Conservation (phyloP, 2,797 vertebrate species). For the Eleutherodactylus coqui region DNA sequence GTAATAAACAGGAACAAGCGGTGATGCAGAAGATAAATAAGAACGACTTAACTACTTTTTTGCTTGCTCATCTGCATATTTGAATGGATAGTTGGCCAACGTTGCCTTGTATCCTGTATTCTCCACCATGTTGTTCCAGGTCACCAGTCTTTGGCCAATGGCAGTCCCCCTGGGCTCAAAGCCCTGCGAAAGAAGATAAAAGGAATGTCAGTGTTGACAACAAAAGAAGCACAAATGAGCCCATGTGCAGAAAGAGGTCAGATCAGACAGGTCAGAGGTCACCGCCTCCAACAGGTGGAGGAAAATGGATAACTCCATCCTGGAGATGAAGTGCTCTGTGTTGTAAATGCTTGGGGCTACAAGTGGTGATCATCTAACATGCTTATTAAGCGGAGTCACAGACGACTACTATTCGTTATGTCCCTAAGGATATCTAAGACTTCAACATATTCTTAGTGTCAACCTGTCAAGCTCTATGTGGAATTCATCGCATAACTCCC, state of each 20-base stretch:
- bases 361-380: slow-evolving; percentile 32
- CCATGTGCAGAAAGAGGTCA: slow-evolving; percentile 56
- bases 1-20: background rate
- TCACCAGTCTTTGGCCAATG: slow-evolving; percentile 94
- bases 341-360: slow-evolving; percentile 13
- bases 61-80: slow-evolving; percentile 97
- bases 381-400: background rate
- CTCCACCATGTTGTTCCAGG: slow-evolving; percentile 99
- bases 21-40: slow-evolving; percentile 1
- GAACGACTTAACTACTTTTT: slow-evolving; percentile 82
- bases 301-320: slow-evolving; percentile 55
- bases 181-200: slow-evolving; percentile 78
- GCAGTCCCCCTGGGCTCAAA: slow-evolving; percentile 97
- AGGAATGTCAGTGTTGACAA: slow-evolving; percentile 65
- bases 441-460: background rate
- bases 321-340: slow-evolving; percentile 38
- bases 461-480: background rate
- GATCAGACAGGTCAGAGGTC: slow-evolving; percentile 50
- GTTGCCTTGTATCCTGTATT: slow-evolving; percentile 98
- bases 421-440: background rate
- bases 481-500: background rate
- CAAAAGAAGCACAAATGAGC: slow-evolving; percentile 54
- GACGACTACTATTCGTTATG: background rate
- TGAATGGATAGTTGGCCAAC: slow-evolving; percentile 96
- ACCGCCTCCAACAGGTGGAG: slow-evolving; percentile 63